Evolutionary conservation across 2,797 vertebrate genomes (phyloP).

Genomic region (Macrochelys suwanniensis): DNA sequence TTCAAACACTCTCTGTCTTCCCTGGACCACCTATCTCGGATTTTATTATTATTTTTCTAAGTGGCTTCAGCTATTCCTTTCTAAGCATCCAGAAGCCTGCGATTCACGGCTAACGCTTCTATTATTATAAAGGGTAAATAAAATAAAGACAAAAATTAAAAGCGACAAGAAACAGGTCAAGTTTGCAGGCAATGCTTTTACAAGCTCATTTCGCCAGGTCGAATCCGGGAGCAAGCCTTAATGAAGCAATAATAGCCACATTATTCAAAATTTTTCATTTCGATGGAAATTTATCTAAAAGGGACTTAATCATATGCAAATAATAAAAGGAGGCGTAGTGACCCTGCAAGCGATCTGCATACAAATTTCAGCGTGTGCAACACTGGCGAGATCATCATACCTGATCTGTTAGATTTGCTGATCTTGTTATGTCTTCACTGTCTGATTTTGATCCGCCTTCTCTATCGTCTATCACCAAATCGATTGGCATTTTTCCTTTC

Average conservation of each 20-base stretch:
- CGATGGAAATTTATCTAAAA: slow-evolving; percentile 94
- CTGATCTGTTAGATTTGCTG: slow-evolving; percentile 97
- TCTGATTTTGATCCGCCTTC: slow-evolving; percentile 99
- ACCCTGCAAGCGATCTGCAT: slow-evolving; percentile 91
- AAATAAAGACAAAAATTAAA: slow-evolving; percentile 94
- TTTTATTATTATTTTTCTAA: slow-evolving; percentile 78
- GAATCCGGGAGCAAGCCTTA: slow-evolving; percentile 94
- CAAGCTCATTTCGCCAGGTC: slow-evolving; percentile 95
- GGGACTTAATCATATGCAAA: slow-evolving; percentile 98
- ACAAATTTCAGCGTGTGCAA: slow-evolving; percentile 79
- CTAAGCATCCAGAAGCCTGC: slow-evolving; percentile 70
- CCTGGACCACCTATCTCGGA: slow-evolving; percentile 85
- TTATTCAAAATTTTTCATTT: slow-evolving; percentile 97
- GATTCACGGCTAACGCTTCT: slow-evolving; percentile 75
- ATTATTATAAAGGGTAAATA: slow-evolving; percentile 83
- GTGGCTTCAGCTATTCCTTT: slow-evolving; percentile 70
- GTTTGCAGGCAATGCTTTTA: slow-evolving; percentile 93
- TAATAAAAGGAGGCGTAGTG: slow-evolving; percentile 91
- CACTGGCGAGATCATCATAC: slow-evolving; percentile 82
- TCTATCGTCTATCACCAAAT: slow-evolving; percentile 99
- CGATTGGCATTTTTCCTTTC: slow-evolving; percentile 99
- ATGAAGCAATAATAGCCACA: slow-evolving; percentile 98
- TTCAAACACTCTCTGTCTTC: slow-evolving; percentile 82
- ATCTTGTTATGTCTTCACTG: slow-evolving; percentile 99
- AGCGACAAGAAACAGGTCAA: slow-evolving; percentile 97